Conservation (phyloP, 2,888 invertebrate species). For the Drosophila mercatorum region DNA sequence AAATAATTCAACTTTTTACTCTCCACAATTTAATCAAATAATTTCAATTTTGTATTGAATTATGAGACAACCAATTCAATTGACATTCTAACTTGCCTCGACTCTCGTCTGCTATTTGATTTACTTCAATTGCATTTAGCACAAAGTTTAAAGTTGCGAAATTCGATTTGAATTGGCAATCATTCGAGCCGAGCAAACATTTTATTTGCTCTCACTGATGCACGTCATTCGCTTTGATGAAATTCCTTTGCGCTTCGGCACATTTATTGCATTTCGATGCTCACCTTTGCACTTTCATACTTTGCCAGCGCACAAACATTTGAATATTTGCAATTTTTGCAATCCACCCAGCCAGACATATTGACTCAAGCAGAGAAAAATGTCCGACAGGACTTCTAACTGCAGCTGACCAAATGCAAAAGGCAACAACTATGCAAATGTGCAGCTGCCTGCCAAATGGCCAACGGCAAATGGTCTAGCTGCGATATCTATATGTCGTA, state of each 20-base stretch:
- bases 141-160: neutral
- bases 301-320: conserved; percentile 33
- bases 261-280: conserved; percentile 31
- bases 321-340: conserved; percentile 31
- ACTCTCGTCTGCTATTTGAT: neutral
- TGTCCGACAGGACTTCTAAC: neutral
- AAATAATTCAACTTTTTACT: neutral
- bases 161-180: neutral
- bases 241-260: conserved; percentile 9
- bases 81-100: neutral
- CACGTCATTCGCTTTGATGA: neutral
- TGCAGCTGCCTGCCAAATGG: conserved; percentile 26
- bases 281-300: conserved; percentile 13
- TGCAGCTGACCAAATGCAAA: conserved; percentile 20
- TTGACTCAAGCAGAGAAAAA: conserved; percentile 10
- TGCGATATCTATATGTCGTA: no score
- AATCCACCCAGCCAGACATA: conserved; percentile 21
- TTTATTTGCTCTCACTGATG: conserved; percentile 1
- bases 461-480: conserved; percentile 18
- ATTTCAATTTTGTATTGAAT: neutral
- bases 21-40: neutral
- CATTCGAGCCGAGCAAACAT: neutral
- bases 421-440: conserved; percentile 7
- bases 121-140: neutral
- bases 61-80: neutral